Percentiles rank a stretch among this genome's conserved stretches.
phyloP scores from a whole-genome alignment of 2,113 vertebrate species.

The Mobula hypostoma region DNA sequence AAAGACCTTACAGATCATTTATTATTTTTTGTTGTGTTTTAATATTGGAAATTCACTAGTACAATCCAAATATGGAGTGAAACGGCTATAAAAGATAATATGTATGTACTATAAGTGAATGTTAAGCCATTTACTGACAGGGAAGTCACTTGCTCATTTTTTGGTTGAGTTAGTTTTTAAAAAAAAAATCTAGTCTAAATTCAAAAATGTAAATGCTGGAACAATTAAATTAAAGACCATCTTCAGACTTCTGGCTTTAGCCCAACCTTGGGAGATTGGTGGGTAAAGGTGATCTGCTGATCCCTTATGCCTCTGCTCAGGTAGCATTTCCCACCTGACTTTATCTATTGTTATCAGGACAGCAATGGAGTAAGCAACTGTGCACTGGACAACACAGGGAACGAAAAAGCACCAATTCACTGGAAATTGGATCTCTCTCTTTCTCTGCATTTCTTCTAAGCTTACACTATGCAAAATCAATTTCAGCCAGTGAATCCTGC shows the following conservation, averaged over 20 bases:
- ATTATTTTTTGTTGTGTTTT: neutral
- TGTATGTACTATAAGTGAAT: neutral
- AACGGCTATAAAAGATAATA: neutral
- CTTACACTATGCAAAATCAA: too few species aligned
- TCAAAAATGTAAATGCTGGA: neutral
- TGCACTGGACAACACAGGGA: neutral
- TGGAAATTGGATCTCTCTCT: too few species aligned
- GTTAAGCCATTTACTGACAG: neutral
- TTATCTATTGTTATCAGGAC: neutral
- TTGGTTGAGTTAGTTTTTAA: too few species aligned
- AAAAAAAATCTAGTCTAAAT: neutral
- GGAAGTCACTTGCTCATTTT: neutral
- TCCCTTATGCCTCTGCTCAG: neutral
- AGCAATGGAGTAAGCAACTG: neutral
- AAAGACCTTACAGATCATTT: neutral
- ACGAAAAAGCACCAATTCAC: neutral
- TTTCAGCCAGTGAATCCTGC: too few species aligned
- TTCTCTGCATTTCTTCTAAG: too few species aligned
- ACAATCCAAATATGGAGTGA: neutral
- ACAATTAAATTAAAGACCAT: neutral
- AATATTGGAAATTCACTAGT: neutral
- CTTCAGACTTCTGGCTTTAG: neutral
- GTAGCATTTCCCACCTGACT: neutral
- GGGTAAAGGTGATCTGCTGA: neutral
- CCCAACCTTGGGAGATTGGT: neutral